Conservation (phyloP, 2,797 vertebrate species). For the Phrynocephalus forsythii region DNA sequence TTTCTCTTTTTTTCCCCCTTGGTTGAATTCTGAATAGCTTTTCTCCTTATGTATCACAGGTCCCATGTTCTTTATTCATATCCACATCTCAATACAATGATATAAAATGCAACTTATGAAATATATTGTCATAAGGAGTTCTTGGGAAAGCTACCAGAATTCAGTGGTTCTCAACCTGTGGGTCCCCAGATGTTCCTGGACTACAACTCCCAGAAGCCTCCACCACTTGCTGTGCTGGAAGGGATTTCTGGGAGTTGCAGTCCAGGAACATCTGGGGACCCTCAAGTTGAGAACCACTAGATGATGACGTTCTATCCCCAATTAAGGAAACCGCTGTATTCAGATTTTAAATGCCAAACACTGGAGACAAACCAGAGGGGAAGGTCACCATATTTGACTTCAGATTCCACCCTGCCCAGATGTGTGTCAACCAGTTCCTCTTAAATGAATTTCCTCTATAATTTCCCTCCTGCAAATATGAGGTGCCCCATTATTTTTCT, state of each 20-base stretch:
- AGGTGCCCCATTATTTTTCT: background rate
- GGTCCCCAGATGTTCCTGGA: too few relatives aligned
- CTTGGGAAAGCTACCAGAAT: background rate
- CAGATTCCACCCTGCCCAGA: background rate
- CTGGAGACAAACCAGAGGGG: background rate
- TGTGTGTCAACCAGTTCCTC: background rate
- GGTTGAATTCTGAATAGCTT: too few relatives aligned
- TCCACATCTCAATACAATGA: background rate
- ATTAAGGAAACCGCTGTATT: background rate
- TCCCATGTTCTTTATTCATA: background rate
- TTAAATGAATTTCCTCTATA: background rate
- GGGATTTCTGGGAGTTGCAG: too few relatives aligned
- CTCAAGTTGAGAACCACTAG: background rate
- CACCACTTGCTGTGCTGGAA: too few relatives aligned
- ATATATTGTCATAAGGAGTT: background rate
- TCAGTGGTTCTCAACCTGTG: too few relatives aligned
- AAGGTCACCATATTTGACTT: background rate
- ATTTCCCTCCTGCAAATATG: background rate
- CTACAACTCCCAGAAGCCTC: too few relatives aligned
- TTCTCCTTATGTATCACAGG: too few relatives aligned
- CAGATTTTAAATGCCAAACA: background rate
- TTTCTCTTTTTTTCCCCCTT: background rate
- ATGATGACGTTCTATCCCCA: background rate
- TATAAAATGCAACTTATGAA: background rate
- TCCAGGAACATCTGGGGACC: too few relatives aligned